Conservation (phyloP, 2,113 vertebrate species). For the Xyrauchen texanus region DNA sequence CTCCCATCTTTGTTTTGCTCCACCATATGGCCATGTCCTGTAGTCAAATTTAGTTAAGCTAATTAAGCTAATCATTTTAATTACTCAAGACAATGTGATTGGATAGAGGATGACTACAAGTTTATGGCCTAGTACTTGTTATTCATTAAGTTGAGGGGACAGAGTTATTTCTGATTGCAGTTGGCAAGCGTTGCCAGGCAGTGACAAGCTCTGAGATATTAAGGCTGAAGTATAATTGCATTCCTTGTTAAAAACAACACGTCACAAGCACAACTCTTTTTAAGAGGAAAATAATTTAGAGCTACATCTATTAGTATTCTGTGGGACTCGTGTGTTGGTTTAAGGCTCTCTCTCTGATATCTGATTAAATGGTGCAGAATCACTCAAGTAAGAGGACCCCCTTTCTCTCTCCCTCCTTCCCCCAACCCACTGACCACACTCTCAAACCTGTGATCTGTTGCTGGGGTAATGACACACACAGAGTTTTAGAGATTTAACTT, state of each 20-base stretch:
- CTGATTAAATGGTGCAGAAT: conserved; percentile 64
- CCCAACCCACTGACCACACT: conserved; percentile 29
- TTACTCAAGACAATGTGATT: conserved; percentile 99
- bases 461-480: conserved; percentile 42
- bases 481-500: conserved; percentile 17
- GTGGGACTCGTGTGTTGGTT: conserved; percentile 78
- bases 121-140: conserved; percentile 99
- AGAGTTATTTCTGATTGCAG: conserved; percentile 99
- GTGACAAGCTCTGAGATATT: conserved; percentile 98
- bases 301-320: conserved; percentile 86
- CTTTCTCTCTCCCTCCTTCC: too few species aligned
- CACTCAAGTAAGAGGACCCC: conserved; percentile 49
- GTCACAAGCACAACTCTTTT: conserved; percentile 94
- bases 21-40: conserved; percentile 99
- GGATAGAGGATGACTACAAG: conserved; percentile 99
- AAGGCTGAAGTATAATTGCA: conserved; percentile 98
- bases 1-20: conserved; percentile 99
- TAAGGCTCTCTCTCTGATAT: conserved; percentile 67
- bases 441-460: conserved; percentile 47
- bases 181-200: conserved; percentile 89
- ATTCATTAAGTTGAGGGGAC: conserved; percentile 99
- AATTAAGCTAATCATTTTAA: conserved; percentile 99
- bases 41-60: conserved; percentile 99
- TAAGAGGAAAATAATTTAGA: conserved; percentile 89
- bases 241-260: conserved; percentile 97